Base-by-base conservation (phyloP, 1,140 invertebrate species). In the Tribolium castaneum region DNA sequence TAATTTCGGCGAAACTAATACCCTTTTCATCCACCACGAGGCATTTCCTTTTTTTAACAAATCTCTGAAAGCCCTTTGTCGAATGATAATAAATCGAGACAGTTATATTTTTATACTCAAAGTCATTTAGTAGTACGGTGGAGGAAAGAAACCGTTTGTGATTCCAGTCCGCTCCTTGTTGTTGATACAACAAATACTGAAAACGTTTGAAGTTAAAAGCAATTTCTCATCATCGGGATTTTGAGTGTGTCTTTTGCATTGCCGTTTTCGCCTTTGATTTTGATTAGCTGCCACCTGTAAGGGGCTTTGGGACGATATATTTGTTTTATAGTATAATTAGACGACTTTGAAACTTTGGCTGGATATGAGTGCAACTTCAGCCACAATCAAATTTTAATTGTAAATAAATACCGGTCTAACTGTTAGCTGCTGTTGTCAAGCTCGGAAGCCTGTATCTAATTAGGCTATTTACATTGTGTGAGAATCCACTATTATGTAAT, bases 171-270 rank as follows among this genome's bases (percentile, higher is more conserved):
- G 54, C 22, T 59, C 59, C 25, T 35, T 66, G 25, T 66, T 66
- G 59, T 39, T 66, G 59, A 66, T 66, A 66, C 59, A 66, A 66
- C 59, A 66, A 66, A 35, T 59, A 35, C 59, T 66, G 59, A 35
- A 66, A 66, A 34, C 59, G 59, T 66, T 66, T 66, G 59, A 66
- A 66, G 59, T 66, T 66, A 39, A 66, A 66, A 66, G 59, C 59
- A 66, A 66, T 66, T 66, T 66, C 59, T 66, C 59, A 34, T 66
- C 59, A 66, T 66, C 30, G 30, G 22, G 59, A 35, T 66, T 66
- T 66, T 22, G n/a, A 66, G 59, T 66, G 35, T 66, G 30, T 66
- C 59, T 66, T 62, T 25, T n/a, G 59, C 59, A 35, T 34, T 66
- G 30, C 25, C 30, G 14, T 66, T 35, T 66, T 66, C 59, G 30